Evolutionary conservation across 2,113 vertebrate species (phyloP).

Genomic region (Siniperca chuatsi): DNA sequence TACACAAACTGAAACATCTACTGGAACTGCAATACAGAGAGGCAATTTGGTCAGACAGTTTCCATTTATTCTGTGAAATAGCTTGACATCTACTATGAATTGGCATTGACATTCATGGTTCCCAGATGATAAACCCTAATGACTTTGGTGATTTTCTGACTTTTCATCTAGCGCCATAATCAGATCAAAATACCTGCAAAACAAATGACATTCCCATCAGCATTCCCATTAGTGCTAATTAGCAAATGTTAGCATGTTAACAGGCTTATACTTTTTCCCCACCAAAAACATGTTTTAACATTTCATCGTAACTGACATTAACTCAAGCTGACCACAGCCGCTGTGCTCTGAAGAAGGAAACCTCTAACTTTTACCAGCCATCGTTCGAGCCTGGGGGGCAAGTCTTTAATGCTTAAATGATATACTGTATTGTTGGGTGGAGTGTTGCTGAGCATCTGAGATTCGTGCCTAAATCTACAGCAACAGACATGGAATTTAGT

Average conservation of each 20-base stretch:
- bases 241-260: neutral
- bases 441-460: neutral
- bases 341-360: neutral
- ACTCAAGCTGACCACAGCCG: neutral
- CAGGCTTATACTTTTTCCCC: neutral
- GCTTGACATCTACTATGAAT: neutral
- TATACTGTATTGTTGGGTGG: neutral
- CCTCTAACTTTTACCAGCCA: neutral
- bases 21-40: neutral
- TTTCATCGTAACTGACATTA: neutral
- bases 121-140: neutral
- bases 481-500: neutral
- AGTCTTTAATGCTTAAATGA: neutral
- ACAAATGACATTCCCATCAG: neutral
- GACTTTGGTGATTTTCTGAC: neutral
- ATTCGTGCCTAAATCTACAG: neutral
- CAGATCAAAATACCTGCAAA: neutral
- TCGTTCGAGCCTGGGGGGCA: neutral
- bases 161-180: neutral
- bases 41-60: neutral
- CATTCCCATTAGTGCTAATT: neutral
- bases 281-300: neutral
- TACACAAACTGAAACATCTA: neutral
- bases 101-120: neutral
- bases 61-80: neutral